Evolutionary conservation across 1,140 invertebrate species (phyloP).

Genomic region (Nylanderia fulva): DNA sequence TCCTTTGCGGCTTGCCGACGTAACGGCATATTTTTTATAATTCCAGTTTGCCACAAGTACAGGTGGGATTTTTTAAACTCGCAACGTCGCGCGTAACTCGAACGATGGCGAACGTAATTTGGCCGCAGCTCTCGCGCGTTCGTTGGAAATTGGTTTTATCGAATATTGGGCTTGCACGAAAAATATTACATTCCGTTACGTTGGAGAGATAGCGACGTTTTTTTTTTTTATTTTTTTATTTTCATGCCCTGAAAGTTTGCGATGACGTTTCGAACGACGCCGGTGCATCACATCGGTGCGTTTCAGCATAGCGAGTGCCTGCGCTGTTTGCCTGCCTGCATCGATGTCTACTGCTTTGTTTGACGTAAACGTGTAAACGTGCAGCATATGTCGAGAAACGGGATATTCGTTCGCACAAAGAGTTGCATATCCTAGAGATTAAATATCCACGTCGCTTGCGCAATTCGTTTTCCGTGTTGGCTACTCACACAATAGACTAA

Average conservation of each 20-base stretch:
- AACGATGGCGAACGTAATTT: constrained; percentile 64
- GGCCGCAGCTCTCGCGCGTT: constrained; percentile 39
- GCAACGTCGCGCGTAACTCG: constrained; percentile 27
- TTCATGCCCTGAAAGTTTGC: constrained; percentile 53
- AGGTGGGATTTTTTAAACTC: constrained; percentile 26
- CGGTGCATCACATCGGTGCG: constrained; percentile 34
- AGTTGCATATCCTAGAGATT: constrained; percentile 51
- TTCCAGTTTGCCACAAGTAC: not conserved
- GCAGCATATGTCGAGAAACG: constrained; percentile 51
- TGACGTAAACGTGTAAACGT: constrained; percentile 51
- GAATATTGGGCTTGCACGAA: constrained; percentile 59
- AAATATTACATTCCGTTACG: constrained; percentile 67
- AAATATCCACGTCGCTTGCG: constrained; percentile 45
- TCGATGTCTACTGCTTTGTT: constrained; percentile 44
- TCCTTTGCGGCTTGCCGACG: not conserved
- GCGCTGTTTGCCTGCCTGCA: constrained; percentile 19
- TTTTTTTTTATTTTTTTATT: too few relatives aligned
- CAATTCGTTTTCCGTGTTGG: constrained; percentile 40
- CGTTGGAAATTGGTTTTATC: constrained; percentile 70
- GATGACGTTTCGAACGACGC: constrained; percentile 35
- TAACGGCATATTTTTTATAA: constrained; percentile 13
- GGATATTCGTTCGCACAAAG: constrained; percentile 48
- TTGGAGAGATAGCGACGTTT: constrained; percentile 50
- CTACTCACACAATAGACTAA: not conserved
- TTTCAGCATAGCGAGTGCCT: not conserved